Percentiles rank a stretch among this genome's conserved stretches.
These are phyloP conservation scores for Mormyrops boulengeri DNA, from an alignment of 2,797 vertebrate genomes.

Conservation along the genomic window DNA sequence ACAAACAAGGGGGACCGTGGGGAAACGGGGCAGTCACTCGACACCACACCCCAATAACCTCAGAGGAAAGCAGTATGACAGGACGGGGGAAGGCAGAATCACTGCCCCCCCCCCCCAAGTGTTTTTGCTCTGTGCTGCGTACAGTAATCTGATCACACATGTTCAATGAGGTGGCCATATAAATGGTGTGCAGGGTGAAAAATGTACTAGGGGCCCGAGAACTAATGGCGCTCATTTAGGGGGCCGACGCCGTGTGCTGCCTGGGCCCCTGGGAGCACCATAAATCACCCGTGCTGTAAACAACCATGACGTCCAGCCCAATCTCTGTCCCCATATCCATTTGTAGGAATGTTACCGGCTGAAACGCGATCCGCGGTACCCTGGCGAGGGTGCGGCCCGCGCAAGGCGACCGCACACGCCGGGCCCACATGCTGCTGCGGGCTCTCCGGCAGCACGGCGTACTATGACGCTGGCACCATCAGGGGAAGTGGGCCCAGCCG, in stretches of 20 bases:
- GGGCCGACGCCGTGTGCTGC: constrained; percentile 43
- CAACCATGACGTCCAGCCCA: constrained; percentile 64
- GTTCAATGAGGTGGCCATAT: constrained; percentile 17
- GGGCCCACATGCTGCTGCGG: constrained; percentile 46
- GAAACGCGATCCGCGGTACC: constrained; percentile 54
- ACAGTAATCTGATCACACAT: constrained; percentile 19
- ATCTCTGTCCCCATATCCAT: constrained; percentile 69
- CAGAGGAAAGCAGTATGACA: neutral
- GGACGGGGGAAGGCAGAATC: no score
- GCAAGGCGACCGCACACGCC: constrained; percentile 36
- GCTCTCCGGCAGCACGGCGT: constrained; percentile 51
- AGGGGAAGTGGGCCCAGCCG: constrained; percentile 48
- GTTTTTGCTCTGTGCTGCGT: neutral
- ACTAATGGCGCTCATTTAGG: constrained; percentile 40
- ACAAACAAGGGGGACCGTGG: constrained; percentile 1
- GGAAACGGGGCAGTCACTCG: constrained; percentile 16
- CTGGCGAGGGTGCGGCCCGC: constrained; percentile 2
- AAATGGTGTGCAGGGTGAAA: constrained; percentile 11
- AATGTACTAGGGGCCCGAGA: constrained; percentile 39
- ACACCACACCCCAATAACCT: constrained; percentile 1
- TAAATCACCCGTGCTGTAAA: constrained; percentile 74
- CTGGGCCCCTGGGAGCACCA: constrained; percentile 53
- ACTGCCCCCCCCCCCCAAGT: no score
- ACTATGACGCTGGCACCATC: constrained; percentile 51
- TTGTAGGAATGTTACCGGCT: constrained; percentile 56